Evolutionary conservation across 2,113 vertebrate species (phyloP).

Genomic region (Leptosomus discolor): DNA sequence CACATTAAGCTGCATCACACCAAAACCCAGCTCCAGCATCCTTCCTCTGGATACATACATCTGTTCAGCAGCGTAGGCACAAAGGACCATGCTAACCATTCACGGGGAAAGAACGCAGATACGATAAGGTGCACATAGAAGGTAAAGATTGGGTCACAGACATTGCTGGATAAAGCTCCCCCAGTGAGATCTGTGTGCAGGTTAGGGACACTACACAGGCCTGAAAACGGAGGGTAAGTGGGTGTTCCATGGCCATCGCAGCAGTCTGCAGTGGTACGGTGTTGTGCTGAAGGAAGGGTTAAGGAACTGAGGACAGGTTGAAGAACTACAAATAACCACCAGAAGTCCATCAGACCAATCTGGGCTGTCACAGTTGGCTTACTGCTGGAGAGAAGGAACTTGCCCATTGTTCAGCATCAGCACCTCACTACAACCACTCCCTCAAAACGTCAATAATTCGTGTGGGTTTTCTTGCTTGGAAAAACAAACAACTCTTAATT

Average conservation of each 20-base stretch:
- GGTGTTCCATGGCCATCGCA: not conserved
- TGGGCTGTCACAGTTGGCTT: not conserved
- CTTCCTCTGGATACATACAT: not conserved
- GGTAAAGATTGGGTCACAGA: not conserved
- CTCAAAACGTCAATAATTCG: accelerated
- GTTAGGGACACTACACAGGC: accelerated
- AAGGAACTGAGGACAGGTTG: no score
- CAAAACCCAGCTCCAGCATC: not conserved
- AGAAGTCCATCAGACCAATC: not conserved
- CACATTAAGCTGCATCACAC: not conserved
- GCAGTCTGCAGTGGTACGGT: accelerated
- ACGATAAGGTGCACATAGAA: not conserved
- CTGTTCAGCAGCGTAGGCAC: not conserved
- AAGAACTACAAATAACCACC: not conserved
- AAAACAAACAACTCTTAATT: not conserved
- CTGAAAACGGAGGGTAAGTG: not conserved
- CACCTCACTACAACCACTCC: not conserved
- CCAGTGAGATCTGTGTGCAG: not conserved
- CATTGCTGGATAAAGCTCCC: not conserved
- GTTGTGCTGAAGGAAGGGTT: not conserved
- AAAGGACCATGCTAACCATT: not conserved
- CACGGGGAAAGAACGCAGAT: not conserved
- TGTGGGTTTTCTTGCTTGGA: not conserved
- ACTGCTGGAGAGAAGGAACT: not conserved
- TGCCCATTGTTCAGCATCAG: not conserved